A percentile compares a stretch with the other conserved stretches of the same genome.
Conservation (phyloP, 2,888 invertebrate genomes). For the Apocheima hispidaria region DNA sequence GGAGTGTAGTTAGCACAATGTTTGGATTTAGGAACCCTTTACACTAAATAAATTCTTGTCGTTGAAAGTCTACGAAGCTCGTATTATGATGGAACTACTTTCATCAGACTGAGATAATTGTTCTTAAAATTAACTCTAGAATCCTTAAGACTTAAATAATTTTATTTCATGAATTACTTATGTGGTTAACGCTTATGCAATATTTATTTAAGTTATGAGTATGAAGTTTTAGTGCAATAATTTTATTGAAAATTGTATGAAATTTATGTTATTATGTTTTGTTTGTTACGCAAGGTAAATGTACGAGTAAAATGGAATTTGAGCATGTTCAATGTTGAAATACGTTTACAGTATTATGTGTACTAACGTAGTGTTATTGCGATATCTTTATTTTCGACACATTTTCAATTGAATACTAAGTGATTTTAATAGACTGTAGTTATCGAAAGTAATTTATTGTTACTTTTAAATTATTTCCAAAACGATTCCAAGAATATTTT, state of each 20-base stretch:
- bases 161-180: constrained; percentile 71
- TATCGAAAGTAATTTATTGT: constrained; percentile 79
- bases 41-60: constrained; percentile 52
- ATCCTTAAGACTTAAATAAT: constrained; percentile 75
- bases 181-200: constrained; percentile 82
- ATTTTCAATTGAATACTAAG: constrained; percentile 69
- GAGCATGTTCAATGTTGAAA: constrained; percentile 68
- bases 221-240: constrained; percentile 83
- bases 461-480: constrained; percentile 82
- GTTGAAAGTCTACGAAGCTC: constrained; percentile 66
- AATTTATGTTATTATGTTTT: constrained; percentile 83
- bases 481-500: constrained; percentile 72
- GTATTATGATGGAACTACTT: constrained; percentile 63
- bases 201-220: constrained; percentile 84
- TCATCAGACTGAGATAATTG: constrained; percentile 81
- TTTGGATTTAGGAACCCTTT: constrained; percentile 65
- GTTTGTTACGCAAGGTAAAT: constrained; percentile 61
- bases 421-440: constrained; percentile 81
- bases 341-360: constrained; percentile 83
- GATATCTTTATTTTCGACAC: constrained; percentile 40
- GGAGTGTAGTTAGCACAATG: constrained; percentile 68
- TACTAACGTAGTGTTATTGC: constrained; percentile 76
- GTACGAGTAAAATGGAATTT: constrained; percentile 67
- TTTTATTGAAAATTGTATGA: constrained; percentile 82
- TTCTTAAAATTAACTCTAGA: constrained; percentile 78